Conservation (phyloP, 1,140 invertebrate genomes). For the Tribolium madens region DNA sequence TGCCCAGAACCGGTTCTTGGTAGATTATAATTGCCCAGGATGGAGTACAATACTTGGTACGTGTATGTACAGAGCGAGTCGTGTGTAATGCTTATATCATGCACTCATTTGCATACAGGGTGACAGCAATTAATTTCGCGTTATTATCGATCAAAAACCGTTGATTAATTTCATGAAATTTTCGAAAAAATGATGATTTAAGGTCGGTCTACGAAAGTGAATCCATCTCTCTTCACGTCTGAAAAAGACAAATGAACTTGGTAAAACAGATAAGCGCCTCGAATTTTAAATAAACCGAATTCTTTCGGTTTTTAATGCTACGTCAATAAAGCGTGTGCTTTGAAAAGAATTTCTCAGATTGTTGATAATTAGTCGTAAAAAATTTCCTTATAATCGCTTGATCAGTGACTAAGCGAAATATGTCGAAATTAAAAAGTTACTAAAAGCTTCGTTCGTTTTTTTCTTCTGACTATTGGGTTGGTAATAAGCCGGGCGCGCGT, state of each 20-base stretch:
- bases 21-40: background rate
- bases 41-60: background rate
- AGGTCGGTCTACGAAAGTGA: background rate
- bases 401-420: slow-evolving; percentile 41
- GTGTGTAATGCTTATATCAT: slow-evolving; percentile 2
- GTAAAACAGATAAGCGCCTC: slow-evolving; percentile 46
- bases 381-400: slow-evolving; percentile 38
- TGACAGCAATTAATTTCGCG: slow-evolving; percentile 27
- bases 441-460: slow-evolving; percentile 10
- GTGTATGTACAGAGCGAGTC: background rate
- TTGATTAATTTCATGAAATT: background rate
- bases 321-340: background rate
- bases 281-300: slow-evolving; percentile 47
- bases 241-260: slow-evolving; percentile 49
- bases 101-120: slow-evolving; percentile 30
- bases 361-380: slow-evolving; percentile 39
- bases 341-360: slow-evolving; percentile 14
- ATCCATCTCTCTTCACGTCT: slow-evolving; percentile 42
- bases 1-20: slow-evolving; percentile 5
- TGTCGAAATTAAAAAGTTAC: slow-evolving; percentile 39
- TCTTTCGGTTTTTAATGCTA: background rate
- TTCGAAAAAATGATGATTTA: background rate
- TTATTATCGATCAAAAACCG: slow-evolving; percentile 10
- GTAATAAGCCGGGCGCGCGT: slow-evolving; percentile 46
- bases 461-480: background rate